phyloP scores from a whole-genome alignment of 35 echinoderm and acorn worm species.

The Eucidaris tribuloides region DNA sequence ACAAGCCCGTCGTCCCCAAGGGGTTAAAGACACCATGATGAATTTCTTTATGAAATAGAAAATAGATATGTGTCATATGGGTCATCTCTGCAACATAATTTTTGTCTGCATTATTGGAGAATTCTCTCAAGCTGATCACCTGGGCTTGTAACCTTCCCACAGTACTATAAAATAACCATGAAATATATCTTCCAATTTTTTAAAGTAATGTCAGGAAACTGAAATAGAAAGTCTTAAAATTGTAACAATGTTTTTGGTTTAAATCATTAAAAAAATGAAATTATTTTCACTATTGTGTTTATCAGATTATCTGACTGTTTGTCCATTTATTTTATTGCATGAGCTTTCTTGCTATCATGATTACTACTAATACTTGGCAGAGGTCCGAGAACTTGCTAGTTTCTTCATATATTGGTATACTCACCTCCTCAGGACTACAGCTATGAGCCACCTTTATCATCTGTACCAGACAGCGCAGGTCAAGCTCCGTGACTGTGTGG shows the following conservation, averaged over 20 bases:
- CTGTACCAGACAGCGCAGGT: constrained; percentile 55
- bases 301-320: background rate
- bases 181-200: no score
- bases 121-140: no score
- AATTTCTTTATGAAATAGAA: no score
- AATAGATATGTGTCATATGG: no score
- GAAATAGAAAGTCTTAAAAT: background rate
- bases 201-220: no score
- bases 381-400: background rate
- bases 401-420: background rate
- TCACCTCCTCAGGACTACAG: constrained; percentile 67
- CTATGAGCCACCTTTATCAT: constrained; percentile 71
- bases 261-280: background rate
- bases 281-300: background rate
- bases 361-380: background rate
- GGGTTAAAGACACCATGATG: no score
- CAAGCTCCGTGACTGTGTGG: constrained; percentile 47
- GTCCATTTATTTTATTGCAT: background rate
- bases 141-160: no score
- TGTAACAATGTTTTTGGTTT: background rate
- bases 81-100: no score
- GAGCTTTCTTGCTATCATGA: background rate
- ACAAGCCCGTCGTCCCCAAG: no score
- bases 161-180: no score
- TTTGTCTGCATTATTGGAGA: no score